Base-by-base conservation (phyloP, 2,888 invertebrate species). In the Heliconius erato region DNA sequence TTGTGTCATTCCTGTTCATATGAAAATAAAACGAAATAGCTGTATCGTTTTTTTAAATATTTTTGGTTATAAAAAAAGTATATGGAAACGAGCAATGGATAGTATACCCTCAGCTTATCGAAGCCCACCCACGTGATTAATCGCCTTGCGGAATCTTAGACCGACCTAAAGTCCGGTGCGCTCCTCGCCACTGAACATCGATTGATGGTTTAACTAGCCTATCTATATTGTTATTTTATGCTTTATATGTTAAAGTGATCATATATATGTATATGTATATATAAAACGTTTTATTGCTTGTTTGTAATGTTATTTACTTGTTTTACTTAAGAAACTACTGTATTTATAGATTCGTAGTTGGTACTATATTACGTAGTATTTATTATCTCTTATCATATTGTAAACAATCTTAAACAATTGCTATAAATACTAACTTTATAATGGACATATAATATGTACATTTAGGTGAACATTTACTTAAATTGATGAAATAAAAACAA, bases 51-150 rank as follows among this genome's bases (percentile, higher is more conserved):
- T 6, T 1, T 16, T 40, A n/a, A 71, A 26, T 35, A 63, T 35
- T n/a, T 40, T 35, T 35, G 59, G 26, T 35, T 63, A 40, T 63
- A 76, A 63, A 40, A 63, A 63, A 40, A 40, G 28, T 59, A 40
- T 14, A 28, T 16, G 28, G 16, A 76, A 35, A 76, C 4, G 4
- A 9, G 32, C n/a, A n/a, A 35, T 76, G 35, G 14, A 49, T 44
- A 65, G 79, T 78, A 16, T 19, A 49, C 68, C 59, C 79, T 71
- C 87, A 88, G 90, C 92, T 93, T 93, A 93, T 92, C 93, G 90
- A 87, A 90, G 88, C 90, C 90, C 91, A 91, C 91, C 89, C 89
- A 88, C 85, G 91, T 94, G 92, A 94, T 94, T 93, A 93, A 94
- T 94, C 91, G 90, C 90, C 88, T 86, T 89, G 88, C 91, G 87